These are phyloP conservation scores for Eudorcas thomsonii DNA, from an alignment of 2,113 vertebrate species.

Conservation along the genomic window DNA sequence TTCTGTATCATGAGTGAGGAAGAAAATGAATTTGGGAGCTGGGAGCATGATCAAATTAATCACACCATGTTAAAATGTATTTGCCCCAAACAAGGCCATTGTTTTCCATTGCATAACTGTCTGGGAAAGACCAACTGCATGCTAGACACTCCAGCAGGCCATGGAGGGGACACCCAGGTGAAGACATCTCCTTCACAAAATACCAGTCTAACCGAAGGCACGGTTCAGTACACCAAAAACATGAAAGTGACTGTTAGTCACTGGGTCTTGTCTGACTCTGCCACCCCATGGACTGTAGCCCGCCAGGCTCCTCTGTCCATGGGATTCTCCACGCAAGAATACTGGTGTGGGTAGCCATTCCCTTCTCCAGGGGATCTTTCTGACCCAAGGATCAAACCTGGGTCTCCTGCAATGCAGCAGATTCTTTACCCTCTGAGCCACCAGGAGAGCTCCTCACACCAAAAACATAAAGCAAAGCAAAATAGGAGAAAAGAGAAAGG, in stretches of 20 bases:
- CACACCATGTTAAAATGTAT: background rate
- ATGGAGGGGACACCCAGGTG: background rate
- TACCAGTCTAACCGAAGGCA: background rate
- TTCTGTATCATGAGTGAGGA: constrained; percentile 13
- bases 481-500: background rate
- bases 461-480: background rate
- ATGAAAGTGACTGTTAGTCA: background rate
- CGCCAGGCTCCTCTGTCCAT: background rate
- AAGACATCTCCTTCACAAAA: background rate
- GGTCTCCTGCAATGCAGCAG: background rate
- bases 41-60: background rate
- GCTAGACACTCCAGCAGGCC: background rate
- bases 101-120: background rate
- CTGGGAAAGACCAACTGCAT: background rate
- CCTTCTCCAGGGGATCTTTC: background rate
- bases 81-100: background rate
- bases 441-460: background rate
- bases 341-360: background rate
- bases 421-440: background rate
- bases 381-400: background rate
- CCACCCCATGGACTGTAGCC: background rate
- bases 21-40: background rate
- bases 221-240: background rate
- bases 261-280: background rate
- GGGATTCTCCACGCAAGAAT: background rate